These are phyloP conservation scores for Micoletzkya japonica DNA, from an alignment of 2,888 invertebrate genomes.

Conservation along the genomic window DNA sequence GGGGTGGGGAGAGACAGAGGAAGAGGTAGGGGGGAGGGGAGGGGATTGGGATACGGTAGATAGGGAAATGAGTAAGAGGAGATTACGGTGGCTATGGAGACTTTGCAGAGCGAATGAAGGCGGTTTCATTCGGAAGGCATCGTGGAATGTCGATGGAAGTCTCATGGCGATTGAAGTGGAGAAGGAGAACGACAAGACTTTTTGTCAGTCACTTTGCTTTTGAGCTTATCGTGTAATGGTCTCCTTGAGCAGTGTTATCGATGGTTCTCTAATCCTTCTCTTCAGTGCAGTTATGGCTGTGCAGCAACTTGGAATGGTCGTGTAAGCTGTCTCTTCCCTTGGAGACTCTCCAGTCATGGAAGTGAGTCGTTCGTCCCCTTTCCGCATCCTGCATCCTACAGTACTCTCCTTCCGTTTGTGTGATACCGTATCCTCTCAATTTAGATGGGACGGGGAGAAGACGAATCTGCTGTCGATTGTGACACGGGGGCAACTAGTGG, in stretches of 20 bases:
- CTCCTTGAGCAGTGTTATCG: not conserved
- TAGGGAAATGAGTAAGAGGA: too few relatives aligned
- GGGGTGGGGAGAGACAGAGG: not conserved
- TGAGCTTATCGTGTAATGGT: not conserved
- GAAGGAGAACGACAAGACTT: not conserved
- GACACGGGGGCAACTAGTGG: constrained; percentile 1
- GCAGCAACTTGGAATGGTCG: constrained; percentile 17
- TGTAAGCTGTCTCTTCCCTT: constrained; percentile 13
- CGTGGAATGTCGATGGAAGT: constrained; percentile 23
- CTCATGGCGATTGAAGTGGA: not conserved
- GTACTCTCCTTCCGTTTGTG: not conserved
- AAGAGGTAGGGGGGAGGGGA: not conserved
- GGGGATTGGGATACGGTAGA: not conserved
- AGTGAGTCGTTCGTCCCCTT: not conserved
- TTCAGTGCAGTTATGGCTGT: constrained; percentile 23
- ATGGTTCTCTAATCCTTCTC: not conserved
- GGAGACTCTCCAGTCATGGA: too few relatives aligned
- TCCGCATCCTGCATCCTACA: not conserved
- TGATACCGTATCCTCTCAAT: not conserved
- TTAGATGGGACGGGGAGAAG: constrained; percentile 2
- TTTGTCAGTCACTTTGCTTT: not conserved
- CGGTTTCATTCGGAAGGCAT: not conserved
- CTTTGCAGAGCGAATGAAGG: not conserved
- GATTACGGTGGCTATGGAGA: not conserved
- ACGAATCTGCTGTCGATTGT: constrained; percentile 4